Evolutionary conservation across 23 tunicate genomes (phyloP), one percentile per base, ranked within the genome.

Genomic region (Aplidium turbinatum): DNA sequence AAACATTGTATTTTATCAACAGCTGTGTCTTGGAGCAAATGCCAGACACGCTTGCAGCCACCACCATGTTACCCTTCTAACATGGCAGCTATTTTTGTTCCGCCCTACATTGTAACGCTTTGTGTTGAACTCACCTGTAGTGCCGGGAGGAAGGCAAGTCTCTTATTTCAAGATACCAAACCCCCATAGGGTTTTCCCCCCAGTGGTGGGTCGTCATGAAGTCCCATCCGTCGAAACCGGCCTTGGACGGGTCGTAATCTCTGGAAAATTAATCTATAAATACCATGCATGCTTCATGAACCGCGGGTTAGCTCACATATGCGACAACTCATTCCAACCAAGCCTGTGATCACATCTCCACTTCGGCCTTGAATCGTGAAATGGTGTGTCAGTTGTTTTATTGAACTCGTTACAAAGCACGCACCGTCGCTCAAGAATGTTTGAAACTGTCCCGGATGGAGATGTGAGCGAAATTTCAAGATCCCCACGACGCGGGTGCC

Each of bases 161-260:
- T 29, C 56, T 22, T 31, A 94, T 78, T 29, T 73, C 56, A 57
- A 94, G 82, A 0, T 26, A 23, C 99, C 99, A 94, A 52, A 87
- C 77, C 3, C 99, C 99, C 76, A 66, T 63, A 27, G 99, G 96
- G 62, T 82, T 90, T 87, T 94, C 99, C 45, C 99, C 99, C 99
- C 99, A 94, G 60, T 82, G 86, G 67, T 94, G 99, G 3, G 94
- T 90, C 27, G 96, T 94, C 99, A 94, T 94, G 58, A 94, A 94
- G 21, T 84, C 90, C 99, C 99, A 94, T 11, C 78, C 76, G 29
- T 20, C 20, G 73, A 94, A 94, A 4, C 99, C 99, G 7, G 6
- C 73, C 33, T 50, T 71, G 1, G 97, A 90, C 18, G 80, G 81
- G 51, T 90, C 97, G 31, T 52, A 72, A 40, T 55, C 65, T 62